Conservation (phyloP, 2,797 vertebrate species). For the Sciaenops ocellatus region DNA sequence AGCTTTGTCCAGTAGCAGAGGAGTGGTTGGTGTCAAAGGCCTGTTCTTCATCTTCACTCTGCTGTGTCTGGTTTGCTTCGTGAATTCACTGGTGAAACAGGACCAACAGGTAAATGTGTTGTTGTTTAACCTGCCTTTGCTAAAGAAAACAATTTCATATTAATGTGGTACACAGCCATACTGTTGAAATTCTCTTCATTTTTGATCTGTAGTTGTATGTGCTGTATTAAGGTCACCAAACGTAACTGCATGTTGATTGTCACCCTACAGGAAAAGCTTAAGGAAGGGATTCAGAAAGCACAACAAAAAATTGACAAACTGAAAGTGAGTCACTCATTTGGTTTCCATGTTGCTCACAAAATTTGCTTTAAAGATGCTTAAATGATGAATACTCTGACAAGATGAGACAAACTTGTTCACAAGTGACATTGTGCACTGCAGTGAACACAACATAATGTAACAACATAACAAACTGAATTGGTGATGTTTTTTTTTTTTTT, state of each 20-base stretch:
- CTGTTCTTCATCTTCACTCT: constrained; percentile 32
- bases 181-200: no score
- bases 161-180: no score
- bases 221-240: background rate
- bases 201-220: background rate
- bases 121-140: background rate
- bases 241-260: constrained; percentile 6
- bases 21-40: constrained; percentile 10
- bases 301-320: fast-evolving
- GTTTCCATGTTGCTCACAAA: background rate
- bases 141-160: background rate
- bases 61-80: constrained; percentile 21
- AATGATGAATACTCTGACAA: background rate
- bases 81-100: background rate
- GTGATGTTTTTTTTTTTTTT: no score
- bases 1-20: constrained; percentile 6
- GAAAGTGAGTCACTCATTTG: constrained; percentile 4
- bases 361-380: background rate
- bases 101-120: constrained; percentile 7
- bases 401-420: background rate
- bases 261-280: background rate
- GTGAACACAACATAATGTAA: background rate
- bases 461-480: background rate
- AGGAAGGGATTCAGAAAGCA: fast-evolving
- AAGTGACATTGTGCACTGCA: background rate